These are phyloP conservation scores for Lycocorax pyrrhopterus DNA, from an alignment of 2,113 vertebrate species.

Conservation along the genomic window DNA sequence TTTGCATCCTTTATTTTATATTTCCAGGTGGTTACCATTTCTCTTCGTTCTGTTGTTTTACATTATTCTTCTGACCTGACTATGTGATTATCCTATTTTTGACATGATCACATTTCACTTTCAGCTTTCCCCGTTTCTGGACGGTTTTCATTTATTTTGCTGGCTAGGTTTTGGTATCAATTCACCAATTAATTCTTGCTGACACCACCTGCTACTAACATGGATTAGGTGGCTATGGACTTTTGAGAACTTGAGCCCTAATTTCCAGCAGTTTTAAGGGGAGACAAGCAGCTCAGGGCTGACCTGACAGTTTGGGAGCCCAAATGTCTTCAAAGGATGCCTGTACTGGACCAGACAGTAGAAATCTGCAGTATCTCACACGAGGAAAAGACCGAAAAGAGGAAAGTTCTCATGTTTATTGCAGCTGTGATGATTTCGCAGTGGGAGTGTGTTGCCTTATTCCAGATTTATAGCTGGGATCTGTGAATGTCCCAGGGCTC, in stretches of 20 bases:
- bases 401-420: not conserved
- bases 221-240: not conserved
- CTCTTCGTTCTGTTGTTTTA: not conserved
- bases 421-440: not conserved
- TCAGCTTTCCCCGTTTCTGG: not conserved
- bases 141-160: not conserved
- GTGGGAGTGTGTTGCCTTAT: not conserved
- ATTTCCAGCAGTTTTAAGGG: not conserved
- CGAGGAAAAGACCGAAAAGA: not conserved
- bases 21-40: not conserved
- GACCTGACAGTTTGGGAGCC: not conserved
- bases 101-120: not conserved
- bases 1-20: not conserved
- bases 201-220: not conserved
- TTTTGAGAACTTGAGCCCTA: not conserved
- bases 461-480: not conserved
- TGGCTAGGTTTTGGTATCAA: not conserved
- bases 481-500: not conserved
- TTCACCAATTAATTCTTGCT: not conserved
- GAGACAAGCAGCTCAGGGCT: not conserved
- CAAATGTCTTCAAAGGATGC: not conserved
- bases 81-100: not conserved
- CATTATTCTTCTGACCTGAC: not conserved
- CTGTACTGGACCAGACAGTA: not conserved
- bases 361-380: not conserved